These are phyloP conservation scores for Agrilus mali DNA, from an alignment of 2,888 invertebrate species.

Conservation along the genomic window DNA sequence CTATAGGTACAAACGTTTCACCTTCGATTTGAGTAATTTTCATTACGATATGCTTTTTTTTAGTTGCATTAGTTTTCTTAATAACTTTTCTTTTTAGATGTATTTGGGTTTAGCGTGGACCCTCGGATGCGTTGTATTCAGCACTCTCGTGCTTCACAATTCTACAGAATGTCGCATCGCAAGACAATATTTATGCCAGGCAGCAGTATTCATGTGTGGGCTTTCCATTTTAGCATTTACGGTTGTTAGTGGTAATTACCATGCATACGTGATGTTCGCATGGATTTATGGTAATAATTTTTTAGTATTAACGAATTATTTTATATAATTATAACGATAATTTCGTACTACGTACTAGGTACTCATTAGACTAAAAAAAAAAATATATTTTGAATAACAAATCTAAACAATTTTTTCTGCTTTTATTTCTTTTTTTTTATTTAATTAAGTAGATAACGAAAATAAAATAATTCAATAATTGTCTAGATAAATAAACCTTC, in stretches of 20 bases:
- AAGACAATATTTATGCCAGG: conserved; percentile 71
- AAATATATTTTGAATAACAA: too few relatives aligned
- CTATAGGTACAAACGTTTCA: too few relatives aligned
- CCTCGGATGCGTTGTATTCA: conserved; percentile 69
- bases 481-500: too few relatives aligned
- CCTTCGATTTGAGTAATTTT: neutral
- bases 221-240: conserved; percentile 65
- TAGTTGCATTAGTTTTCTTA: conserved; percentile 35
- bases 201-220: conserved; percentile 67
- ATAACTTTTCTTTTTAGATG: conserved; percentile 41
- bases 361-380: too few relatives aligned
- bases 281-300: conserved; percentile 58
- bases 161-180: conserved; percentile 76
- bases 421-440: too few relatives aligned
- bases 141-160: conserved; percentile 69
- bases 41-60: neutral
- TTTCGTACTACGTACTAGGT: too few relatives aligned
- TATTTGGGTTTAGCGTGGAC: conserved; percentile 76
- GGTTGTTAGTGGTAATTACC: conserved; percentile 62
- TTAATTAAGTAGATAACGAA: too few relatives aligned
- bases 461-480: too few relatives aligned
- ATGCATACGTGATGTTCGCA: conserved; percentile 67
- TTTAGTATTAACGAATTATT: conserved; percentile 3
- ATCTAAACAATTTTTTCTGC: too few relatives aligned
- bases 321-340: too few relatives aligned